Evolutionary conservation across 2,113 vertebrate genomes (phyloP), one percentile per base, ranked within the genome.

Genomic region (Nematolebias whitei): DNA sequence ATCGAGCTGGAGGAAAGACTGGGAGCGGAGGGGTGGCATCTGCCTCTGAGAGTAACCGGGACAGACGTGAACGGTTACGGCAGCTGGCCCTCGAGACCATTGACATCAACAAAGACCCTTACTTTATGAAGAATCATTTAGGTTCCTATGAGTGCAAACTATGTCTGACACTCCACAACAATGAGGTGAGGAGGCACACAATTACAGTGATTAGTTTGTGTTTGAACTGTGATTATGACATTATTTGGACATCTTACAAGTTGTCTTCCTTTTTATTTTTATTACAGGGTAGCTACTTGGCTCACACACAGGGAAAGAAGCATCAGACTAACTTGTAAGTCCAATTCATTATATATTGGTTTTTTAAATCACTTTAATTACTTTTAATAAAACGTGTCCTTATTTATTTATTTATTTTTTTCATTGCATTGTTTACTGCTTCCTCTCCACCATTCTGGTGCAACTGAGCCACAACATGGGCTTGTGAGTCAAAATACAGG

Each of bases 41-140:
- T 0, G 83, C 97, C 74, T 99, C 98, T 0, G 98, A 99, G 78
- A 99, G 96, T 68, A 99, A 99, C 91, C 90, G 97, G 0, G 97
- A 99, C 78, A 91, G 98, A 1, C 59, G 98, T 49, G 98, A 98
- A 62, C 83, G 98, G 23, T 92, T 99, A 20, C 91, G 97, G 19
- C 98, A 99, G 88, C 88, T 99, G 72, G 98, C 97, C 0, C 72
- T 99, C 41, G 98, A 99, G 20, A 98, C 98, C 8, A 99, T 99
- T 0, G 98, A 99, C 85, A 99, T 99, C 86, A 99, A 99, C 79
- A 98, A 98, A 93, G 98, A 99, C 35, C 98, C 98, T 0, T 99
- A 99, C 62, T 99, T 99, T 82, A 99, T 99, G 98, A 99, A 99
- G 65, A 99, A 99, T 74, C 98, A 99, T 71, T 86, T 99, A 89